These are phyloP conservation scores for Trematomus bernacchii DNA, from an alignment of 2,797 vertebrate species.

Conservation along the genomic window DNA sequence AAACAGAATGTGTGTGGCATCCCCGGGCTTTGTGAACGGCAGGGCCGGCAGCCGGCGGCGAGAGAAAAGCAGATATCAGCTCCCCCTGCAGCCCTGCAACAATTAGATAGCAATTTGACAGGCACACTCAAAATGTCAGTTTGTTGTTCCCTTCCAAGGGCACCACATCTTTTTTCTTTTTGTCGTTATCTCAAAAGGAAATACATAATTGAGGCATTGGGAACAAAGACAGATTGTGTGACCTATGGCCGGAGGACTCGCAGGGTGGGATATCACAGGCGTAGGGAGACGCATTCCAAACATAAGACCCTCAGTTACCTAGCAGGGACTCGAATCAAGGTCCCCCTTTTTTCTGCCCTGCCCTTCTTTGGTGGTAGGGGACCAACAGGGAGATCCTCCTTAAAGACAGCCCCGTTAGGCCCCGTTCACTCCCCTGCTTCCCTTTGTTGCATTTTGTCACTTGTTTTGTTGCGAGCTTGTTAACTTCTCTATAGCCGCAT, in stretches of 20 bases:
- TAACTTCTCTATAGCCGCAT: constrained; percentile 82
- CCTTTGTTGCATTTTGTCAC: constrained; percentile 84
- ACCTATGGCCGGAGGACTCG: constrained; percentile 81
- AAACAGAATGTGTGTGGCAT: constrained; percentile 99
- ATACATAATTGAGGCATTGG: constrained; percentile 82
- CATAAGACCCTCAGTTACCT: constrained; percentile 90
- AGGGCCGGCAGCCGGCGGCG: constrained; percentile 91
- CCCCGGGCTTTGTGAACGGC: constrained; percentile 96
- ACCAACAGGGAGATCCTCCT: constrained; percentile 79
- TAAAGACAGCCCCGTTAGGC: constrained; percentile 79
- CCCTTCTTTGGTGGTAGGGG: constrained; percentile 76
- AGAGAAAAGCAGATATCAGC: constrained; percentile 95
- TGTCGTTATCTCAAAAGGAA: constrained; percentile 64
- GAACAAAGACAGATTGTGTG: constrained; percentile 83
- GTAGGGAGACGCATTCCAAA: constrained; percentile 89
- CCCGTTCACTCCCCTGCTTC: constrained; percentile 64
- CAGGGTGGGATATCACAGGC: constrained; percentile 80
- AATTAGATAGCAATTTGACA: constrained; percentile 99
- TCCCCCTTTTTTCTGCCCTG: constrained; percentile 74
- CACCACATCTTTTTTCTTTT: constrained; percentile 60
- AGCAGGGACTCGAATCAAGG: constrained; percentile 83
- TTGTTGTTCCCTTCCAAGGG: constrained; percentile 80
- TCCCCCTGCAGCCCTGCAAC: constrained; percentile 92
- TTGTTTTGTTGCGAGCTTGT: constrained; percentile 89
- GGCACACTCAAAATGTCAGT: constrained; percentile 89